Percentiles rank a stretch among this genome's conserved stretches.
phyloP scores from a whole-genome alignment of 1,140 invertebrate genomes.

The Drosophila saltans region DNA sequence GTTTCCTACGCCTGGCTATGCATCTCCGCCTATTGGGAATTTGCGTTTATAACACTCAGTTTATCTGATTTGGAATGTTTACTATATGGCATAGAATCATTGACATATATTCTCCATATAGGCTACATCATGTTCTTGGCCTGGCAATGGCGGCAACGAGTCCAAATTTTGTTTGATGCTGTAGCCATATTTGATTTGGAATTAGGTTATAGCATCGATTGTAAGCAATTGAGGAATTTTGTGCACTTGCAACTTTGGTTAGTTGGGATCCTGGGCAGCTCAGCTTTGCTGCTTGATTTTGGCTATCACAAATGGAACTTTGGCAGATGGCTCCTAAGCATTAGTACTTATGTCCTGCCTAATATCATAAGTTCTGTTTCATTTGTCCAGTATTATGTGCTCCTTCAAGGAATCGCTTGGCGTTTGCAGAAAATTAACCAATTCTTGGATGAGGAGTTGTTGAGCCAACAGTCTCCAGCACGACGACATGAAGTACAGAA shows the following conservation, averaged over 20 bases:
- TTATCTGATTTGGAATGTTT: slow-evolving; percentile 45
- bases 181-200: slow-evolving; percentile 46
- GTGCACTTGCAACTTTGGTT: slow-evolving; percentile 30
- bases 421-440: slow-evolving; percentile 33
- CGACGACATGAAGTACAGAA: slow-evolving; percentile 24
- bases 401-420: slow-evolving; percentile 39
- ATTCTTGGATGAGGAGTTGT: slow-evolving; percentile 24
- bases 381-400: slow-evolving; percentile 48
- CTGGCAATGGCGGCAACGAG: slow-evolving; percentile 31
- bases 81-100: slow-evolving; percentile 45
- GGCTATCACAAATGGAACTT: slow-evolving; percentile 2
- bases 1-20: slow-evolving; percentile 37
- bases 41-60: not conserved
- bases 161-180: slow-evolving; percentile 21
- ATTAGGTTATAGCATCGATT: slow-evolving; percentile 28
- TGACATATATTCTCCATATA: slow-evolving; percentile 47
- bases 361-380: slow-evolving; percentile 54
- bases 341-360: slow-evolving; percentile 51
- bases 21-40: slow-evolving; percentile 44
- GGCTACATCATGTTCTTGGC: slow-evolving; percentile 38
- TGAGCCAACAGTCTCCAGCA: not conserved
- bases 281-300: slow-evolving; percentile 19
- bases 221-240: slow-evolving; percentile 14
- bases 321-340: slow-evolving; percentile 4
- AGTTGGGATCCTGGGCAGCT: slow-evolving; percentile 27